Evolutionary conservation across 2,888 invertebrate genomes (phyloP).

Genomic region (Melanostoma scalare): DNA sequence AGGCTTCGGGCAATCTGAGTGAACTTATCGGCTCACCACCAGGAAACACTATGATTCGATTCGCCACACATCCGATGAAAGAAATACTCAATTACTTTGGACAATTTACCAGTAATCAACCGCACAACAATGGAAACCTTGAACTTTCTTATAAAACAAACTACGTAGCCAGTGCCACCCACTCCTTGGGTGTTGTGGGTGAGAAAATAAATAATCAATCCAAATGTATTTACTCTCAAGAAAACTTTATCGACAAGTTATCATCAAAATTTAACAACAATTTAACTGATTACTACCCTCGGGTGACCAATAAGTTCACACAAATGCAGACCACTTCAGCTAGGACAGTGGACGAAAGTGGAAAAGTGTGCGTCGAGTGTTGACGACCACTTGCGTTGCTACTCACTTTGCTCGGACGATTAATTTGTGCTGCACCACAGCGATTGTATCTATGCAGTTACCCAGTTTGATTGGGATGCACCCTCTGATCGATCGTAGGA

Average conservation of each 20-base stretch:
- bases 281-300: constrained; percentile 17
- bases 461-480: constrained; percentile 83
- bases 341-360: background rate
- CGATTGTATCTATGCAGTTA: constrained; percentile 85
- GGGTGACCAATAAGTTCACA: constrained; percentile 46
- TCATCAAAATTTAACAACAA: constrained; percentile 50
- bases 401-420: constrained; percentile 81
- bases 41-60: constrained; percentile 37
- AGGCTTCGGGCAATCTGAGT: constrained; percentile 33
- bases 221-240: constrained; percentile 47
- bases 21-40: constrained; percentile 60
- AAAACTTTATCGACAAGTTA: constrained; percentile 31
- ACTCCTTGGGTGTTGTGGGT: background rate
- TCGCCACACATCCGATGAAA: constrained; percentile 7
- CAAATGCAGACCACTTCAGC: constrained; percentile 3
- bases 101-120: constrained; percentile 35
- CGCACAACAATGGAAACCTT: constrained; percentile 19
- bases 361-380: background rate
- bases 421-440: constrained; percentile 82
- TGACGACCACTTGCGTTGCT: constrained; percentile 39
- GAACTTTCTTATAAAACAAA: constrained; percentile 19
- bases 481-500: constrained; percentile 50
- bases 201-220: constrained; percentile 57
- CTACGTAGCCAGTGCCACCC: background rate
- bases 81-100: constrained; percentile 44